A percentile compares a stretch with the other conserved stretches of the same genome.
Conservation (phyloP, 2,888 invertebrate genomes). For the Fissipunctia ypsillon region DNA sequence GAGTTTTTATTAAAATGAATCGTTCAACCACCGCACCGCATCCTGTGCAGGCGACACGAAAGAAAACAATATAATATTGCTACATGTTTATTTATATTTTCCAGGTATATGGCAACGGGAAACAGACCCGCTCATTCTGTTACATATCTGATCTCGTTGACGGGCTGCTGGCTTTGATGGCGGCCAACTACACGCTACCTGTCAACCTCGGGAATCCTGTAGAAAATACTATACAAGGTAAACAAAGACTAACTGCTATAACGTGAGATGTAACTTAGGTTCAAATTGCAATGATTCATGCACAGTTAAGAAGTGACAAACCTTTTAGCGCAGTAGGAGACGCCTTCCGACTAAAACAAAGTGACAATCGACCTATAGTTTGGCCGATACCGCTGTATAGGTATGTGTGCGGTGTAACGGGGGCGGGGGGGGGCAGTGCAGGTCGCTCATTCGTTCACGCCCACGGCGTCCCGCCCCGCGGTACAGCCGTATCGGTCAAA, state of each 20-base stretch:
- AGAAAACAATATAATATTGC: neutral
- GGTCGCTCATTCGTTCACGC: no score
- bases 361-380: no score
- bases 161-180: conserved; percentile 97
- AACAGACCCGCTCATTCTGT: conserved; percentile 98
- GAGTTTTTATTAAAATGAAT: neutral
- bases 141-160: conserved; percentile 99
- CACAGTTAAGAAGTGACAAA: no score
- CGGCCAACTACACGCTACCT: conserved; percentile 97
- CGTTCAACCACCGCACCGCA: neutral
- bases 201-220: conserved; percentile 99
- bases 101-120: conserved; percentile 95
- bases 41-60: neutral
- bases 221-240: conserved; percentile 98
- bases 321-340: no score
- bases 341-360: no score
- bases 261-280: neutral
- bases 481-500: no score
- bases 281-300: neutral
- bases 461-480: no score
- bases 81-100: conserved; percentile 49
- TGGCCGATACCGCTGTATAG: no score
- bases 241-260: conserved; percentile 16
- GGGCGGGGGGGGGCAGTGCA: no score
- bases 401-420: no score